Evolutionary conservation across 2,888 invertebrate species (phyloP).

Genomic region (Cyclophora punctaria): DNA sequence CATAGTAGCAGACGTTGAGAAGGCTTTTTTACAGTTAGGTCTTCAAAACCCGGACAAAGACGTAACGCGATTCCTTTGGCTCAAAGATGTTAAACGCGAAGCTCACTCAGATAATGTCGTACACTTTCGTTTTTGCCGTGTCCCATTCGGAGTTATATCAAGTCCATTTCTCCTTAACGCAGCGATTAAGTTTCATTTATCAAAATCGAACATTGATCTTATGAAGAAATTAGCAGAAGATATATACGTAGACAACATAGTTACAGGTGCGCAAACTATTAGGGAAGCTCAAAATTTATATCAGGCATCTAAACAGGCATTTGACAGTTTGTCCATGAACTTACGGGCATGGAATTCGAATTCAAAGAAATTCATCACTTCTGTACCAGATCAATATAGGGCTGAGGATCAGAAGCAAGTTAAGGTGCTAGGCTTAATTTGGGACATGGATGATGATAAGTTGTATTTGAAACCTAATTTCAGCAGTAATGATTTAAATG

Average conservation of each 20-base stretch:
- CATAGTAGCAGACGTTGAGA: constrained; percentile 22
- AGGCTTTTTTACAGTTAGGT: constrained; percentile 21
- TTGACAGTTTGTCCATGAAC: constrained; percentile 10
- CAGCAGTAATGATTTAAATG: background rate
- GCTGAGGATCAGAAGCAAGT: background rate
- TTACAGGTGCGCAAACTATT: constrained; percentile 1
- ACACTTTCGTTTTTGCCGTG: constrained; percentile 9
- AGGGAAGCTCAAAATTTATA: constrained; percentile 1
- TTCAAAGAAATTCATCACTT: constrained; percentile 1
- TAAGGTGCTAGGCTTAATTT: background rate
- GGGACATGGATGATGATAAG: background rate
- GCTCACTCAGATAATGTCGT: constrained; percentile 5
- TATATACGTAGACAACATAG: constrained; percentile 14
- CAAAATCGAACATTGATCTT: background rate
- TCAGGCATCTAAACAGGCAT: constrained; percentile 1
- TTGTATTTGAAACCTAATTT: background rate
- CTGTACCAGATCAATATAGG: background rate
- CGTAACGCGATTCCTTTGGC: constrained; percentile 21
- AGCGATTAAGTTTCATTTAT: constrained; percentile 10
- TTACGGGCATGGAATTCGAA: constrained; percentile 9
- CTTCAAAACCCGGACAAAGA: constrained; percentile 16
- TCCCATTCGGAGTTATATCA: constrained; percentile 13
- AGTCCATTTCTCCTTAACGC: constrained; percentile 12
- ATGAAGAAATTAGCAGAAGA: constrained; percentile 2
- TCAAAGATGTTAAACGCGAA: constrained; percentile 6